These are phyloP conservation scores for Spea hammondii DNA, from an alignment of 2,797 vertebrate genomes.

Conservation along the genomic window DNA sequence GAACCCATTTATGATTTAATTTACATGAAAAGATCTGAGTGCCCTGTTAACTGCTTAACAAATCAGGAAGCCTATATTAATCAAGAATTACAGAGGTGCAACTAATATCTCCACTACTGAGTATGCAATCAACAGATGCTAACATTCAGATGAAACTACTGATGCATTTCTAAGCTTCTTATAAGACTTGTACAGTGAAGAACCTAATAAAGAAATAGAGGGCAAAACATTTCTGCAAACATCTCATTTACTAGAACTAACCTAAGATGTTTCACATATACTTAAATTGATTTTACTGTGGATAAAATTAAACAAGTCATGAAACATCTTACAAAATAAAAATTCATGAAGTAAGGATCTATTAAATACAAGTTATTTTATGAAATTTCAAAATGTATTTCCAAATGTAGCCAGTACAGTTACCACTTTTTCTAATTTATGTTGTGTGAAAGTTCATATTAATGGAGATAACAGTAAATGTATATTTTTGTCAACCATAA, in stretches of 20 bases:
- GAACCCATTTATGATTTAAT: too few relatives aligned
- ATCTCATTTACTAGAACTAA: slow-evolving; percentile 5
- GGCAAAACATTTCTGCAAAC: neutral
- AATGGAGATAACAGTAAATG: too few relatives aligned
- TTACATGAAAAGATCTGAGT: neutral
- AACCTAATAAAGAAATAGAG: neutral
- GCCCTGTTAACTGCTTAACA: neutral
- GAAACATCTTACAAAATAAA: neutral
- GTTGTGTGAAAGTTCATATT: too few relatives aligned
- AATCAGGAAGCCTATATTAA: neutral
- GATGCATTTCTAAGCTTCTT: slow-evolving; percentile 9
- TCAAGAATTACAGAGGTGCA: neutral
- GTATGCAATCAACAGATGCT: slow-evolving; percentile 4
- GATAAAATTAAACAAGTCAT: neutral
- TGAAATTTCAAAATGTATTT: too few relatives aligned
- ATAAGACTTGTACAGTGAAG: neutral
- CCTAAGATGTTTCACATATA: neutral
- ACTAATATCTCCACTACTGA: neutral
- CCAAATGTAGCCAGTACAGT: too few relatives aligned
- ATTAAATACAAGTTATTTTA: too few relatives aligned
- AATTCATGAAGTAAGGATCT: too few relatives aligned
- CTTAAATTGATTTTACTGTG: neutral
- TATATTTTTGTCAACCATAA: too few relatives aligned
- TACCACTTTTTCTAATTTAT: too few relatives aligned
- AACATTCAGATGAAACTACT: neutral